Conservation (phyloP, 2,113 vertebrate species). For the Callospermophilus lateralis region DNA sequence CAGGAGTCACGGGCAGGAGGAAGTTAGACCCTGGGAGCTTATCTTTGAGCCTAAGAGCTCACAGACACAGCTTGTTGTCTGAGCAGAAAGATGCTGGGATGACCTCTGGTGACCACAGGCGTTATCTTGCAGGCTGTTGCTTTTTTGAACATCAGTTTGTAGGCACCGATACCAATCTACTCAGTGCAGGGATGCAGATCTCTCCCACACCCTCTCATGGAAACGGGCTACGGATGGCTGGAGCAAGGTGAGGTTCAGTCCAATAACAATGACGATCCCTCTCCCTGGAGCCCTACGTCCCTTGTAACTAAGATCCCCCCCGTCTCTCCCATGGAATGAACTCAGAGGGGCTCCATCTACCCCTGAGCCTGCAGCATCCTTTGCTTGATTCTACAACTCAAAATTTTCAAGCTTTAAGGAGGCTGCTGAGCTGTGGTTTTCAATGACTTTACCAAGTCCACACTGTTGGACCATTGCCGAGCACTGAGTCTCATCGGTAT, state of each 20-base stretch:
- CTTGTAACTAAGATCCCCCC: background rate
- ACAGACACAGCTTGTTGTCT: background rate
- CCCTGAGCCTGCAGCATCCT: background rate
- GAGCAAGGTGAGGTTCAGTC: background rate
- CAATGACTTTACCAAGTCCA: background rate
- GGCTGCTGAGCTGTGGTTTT: background rate
- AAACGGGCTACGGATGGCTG: rapidly evolving
- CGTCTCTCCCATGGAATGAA: rapidly evolving
- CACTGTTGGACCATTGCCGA: too few species aligned
- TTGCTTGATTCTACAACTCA: background rate
- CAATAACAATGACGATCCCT: background rate
- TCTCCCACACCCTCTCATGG: background rate
- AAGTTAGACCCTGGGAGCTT: background rate
- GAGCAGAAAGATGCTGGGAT: background rate
- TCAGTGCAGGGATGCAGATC: background rate
- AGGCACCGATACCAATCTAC: background rate
- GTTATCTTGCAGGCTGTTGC: background rate
- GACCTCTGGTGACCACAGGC: background rate
- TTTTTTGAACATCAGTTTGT: background rate
- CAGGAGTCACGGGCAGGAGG: background rate
- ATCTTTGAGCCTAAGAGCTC: background rate
- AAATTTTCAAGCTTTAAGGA: background rate
- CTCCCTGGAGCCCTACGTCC: rapidly evolving
- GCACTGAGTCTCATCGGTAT: rapidly evolving
- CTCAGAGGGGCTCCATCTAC: background rate